These are phyloP conservation scores for Heteromyza rotundicornis DNA, from an alignment of 2,888 invertebrate genomes.

Conservation along the genomic window DNA sequence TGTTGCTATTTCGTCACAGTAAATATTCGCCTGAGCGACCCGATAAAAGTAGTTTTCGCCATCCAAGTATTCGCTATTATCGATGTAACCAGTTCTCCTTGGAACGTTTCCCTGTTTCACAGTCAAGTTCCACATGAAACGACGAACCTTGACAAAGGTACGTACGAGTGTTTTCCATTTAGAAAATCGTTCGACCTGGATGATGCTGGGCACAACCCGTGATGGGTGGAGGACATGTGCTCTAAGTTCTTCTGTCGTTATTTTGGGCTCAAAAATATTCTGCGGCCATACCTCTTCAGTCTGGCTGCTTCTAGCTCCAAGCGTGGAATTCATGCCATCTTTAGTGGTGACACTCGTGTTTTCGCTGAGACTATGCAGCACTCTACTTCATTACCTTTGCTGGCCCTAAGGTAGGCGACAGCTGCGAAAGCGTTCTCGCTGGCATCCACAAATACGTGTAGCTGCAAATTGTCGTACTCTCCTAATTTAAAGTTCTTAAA, in stretches of 20 bases:
- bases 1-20: neutral
- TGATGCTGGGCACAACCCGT: neutral
- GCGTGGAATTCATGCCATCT: neutral
- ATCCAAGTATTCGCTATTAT: neutral
- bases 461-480: neutral
- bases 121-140: neutral
- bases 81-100: neutral
- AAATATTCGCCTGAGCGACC: neutral
- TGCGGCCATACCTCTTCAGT: neutral
- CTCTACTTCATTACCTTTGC: neutral
- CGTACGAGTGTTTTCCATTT: neutral
- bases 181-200: neutral
- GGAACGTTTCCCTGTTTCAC: neutral
- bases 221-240: neutral
- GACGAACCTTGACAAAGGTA: neutral
- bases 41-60: neutral
- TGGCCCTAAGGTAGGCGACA: neutral
- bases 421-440: neutral
- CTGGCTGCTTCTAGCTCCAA: neutral
- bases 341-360: neutral
- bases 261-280: neutral
- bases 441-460: neutral
- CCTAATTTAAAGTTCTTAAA: neutral
- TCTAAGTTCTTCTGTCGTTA: neutral
- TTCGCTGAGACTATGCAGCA: neutral